Conservation (phyloP, 1,140 invertebrate genomes). For the Parasteatoda tepidariorum region DNA sequence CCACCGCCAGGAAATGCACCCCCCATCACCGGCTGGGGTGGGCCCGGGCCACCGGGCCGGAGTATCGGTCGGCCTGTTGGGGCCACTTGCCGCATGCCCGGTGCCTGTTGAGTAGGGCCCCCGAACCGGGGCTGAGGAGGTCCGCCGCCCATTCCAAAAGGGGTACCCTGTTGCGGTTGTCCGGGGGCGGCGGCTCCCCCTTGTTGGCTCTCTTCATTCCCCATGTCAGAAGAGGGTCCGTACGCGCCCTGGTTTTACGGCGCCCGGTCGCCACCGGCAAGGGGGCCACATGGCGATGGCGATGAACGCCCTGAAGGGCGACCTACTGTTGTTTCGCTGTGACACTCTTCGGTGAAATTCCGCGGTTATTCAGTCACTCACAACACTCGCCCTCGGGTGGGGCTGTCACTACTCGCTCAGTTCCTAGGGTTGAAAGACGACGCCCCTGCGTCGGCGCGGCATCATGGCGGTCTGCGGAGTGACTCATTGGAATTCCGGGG, state of each 20-base stretch:
- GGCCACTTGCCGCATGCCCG: constrained; percentile 5
- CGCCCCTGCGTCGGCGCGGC: constrained; percentile 14
- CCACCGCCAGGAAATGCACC: constrained; percentile 51
- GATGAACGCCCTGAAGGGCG: not conserved
- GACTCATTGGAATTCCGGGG: constrained; percentile 1
- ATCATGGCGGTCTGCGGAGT: constrained; percentile 15
- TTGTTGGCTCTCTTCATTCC: constrained; percentile 59
- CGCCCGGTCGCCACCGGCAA: constrained; percentile 12
- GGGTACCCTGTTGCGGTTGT: constrained; percentile 3
- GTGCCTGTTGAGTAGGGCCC: not conserved
- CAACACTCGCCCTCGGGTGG: constrained; percentile 1
- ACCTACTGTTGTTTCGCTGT: not conserved
- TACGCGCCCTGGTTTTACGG: constrained; percentile 25
- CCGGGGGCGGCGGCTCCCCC: constrained; percentile 34
- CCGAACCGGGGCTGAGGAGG: not conserved
- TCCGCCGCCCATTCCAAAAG: constrained; percentile 9
- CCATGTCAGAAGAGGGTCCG: constrained; percentile 40
- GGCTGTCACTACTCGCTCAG: not conserved
- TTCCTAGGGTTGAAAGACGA: not conserved
- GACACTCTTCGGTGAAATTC: not conserved
- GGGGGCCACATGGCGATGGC: not conserved
- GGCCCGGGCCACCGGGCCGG: constrained; percentile 22
- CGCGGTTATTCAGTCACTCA: not conserved
- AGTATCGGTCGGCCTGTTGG: constrained; percentile 4
- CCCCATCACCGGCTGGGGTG: constrained; percentile 60